phyloP scores from a whole-genome alignment of 1,140 invertebrate genomes.

The Rhyacophila brunnea region DNA sequence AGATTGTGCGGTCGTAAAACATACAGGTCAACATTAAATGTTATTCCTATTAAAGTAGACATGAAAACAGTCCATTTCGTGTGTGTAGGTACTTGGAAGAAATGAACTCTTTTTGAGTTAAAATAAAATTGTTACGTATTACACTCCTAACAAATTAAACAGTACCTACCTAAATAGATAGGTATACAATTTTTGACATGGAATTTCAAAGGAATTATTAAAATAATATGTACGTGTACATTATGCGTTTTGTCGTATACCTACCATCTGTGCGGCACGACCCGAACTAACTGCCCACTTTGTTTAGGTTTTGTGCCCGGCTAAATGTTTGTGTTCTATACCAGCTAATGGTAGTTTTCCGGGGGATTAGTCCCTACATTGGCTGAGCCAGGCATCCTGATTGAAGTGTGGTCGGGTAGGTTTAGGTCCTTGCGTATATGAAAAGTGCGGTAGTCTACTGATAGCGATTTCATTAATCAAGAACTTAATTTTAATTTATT shows the following conservation, averaged over 20 bases:
- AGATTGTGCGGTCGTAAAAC: neutral
- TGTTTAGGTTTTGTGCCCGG: conserved; percentile 2
- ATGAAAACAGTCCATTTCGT: no score
- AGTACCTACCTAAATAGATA: no score
- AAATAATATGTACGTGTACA: neutral
- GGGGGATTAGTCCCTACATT: conserved; percentile 11
- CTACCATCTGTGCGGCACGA: neutral
- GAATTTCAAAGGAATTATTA: no score
- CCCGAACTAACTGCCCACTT: neutral
- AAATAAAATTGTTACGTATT: no score
- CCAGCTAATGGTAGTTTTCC: conserved; percentile 17
- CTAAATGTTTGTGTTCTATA: neutral
- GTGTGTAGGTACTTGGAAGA: no score
- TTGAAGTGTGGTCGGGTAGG: conserved; percentile 19
- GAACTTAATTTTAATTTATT: no score
- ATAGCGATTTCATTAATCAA: no score
- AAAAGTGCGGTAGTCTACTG: no score
- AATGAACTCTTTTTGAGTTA: no score
- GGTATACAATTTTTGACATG: no score
- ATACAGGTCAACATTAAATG: neutral
- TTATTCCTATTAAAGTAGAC: neutral
- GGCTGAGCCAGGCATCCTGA: conserved; percentile 14
- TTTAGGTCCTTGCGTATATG: neutral
- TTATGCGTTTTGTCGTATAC: neutral
- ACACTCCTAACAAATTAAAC: no score